Evolutionary conservation across 2,113 vertebrate species (phyloP).

Genomic region (Salvelinus sp.): DNA sequence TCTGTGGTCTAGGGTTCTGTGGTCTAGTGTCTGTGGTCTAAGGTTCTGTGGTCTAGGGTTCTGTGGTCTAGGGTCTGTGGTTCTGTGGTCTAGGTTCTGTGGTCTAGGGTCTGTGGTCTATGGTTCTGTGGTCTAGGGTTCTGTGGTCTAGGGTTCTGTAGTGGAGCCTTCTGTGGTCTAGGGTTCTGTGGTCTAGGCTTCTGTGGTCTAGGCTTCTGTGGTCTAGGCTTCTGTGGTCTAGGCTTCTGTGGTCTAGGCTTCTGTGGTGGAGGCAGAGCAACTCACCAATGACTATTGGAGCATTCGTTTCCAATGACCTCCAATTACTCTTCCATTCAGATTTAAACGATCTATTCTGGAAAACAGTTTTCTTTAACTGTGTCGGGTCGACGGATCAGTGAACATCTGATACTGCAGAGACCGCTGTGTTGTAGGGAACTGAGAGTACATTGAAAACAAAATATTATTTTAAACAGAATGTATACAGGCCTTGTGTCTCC

Average conservation of each 20-base stretch:
- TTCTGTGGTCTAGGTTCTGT: too few relatives aligned
- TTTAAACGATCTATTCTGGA: conserved; percentile 66
- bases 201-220: too few relatives aligned
- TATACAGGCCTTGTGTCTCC: conserved; percentile 39
- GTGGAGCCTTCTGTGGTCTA: too few relatives aligned
- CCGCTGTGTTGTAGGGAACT: conserved; percentile 27
- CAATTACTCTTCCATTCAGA: conserved; percentile 66
- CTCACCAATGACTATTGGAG: conserved; percentile 38
- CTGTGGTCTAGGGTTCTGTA: too few relatives aligned
- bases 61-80: too few relatives aligned
- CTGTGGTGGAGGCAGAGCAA: conserved; percentile 36
- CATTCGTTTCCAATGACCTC: conserved; percentile 69
- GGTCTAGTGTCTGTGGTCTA: not conserved
- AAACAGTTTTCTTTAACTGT: conserved; percentile 62
- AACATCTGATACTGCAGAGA: conserved; percentile 40
- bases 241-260: conserved; percentile 24
- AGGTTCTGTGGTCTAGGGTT: too few relatives aligned
- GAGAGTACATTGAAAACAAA: not conserved
- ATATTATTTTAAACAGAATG: conserved; percentile 29
- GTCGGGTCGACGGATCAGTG: conserved; percentile 46
- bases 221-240: too few relatives aligned
- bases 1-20: conserved; percentile 42
- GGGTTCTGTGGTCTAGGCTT: too few relatives aligned
- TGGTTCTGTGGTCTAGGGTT: too few relatives aligned
- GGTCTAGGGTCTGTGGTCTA: too few relatives aligned